Evolutionary conservation across 2,888 invertebrate genomes (phyloP).

Genomic region (Liopterus haemorrhoidalis): DNA sequence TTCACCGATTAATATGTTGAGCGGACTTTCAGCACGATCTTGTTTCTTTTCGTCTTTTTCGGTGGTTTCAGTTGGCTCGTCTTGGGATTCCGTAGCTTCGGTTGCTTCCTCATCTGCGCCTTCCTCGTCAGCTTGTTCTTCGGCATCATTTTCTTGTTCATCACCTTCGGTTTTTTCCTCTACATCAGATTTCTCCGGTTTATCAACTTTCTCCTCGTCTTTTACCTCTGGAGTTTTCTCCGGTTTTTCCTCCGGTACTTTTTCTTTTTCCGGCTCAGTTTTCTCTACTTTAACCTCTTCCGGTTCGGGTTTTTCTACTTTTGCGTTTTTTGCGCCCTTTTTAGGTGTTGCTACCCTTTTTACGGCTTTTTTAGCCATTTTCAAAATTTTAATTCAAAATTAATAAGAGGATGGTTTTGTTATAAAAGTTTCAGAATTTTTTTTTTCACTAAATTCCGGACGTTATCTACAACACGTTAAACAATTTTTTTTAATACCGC

Average conservation of each 20-base stretch:
- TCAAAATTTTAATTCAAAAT: neutral
- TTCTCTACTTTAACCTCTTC: conserved; percentile 36
- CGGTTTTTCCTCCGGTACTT: conserved; percentile 8
- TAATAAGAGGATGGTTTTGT: too few species aligned
- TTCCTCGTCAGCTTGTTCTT: conserved; percentile 25
- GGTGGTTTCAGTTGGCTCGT: conserved; percentile 15
- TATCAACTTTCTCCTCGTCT: conserved; percentile 31
- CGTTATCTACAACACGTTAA: too few species aligned
- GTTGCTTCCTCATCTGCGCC: conserved; percentile 3
- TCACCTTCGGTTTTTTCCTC: conserved; percentile 25
- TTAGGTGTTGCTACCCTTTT: too few species aligned
- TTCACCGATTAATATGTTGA: conserved; percentile 74
- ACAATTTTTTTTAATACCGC: too few species aligned
- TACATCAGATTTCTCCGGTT: conserved; percentile 35
- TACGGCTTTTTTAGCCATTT: neutral
- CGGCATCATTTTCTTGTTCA: conserved; percentile 30
- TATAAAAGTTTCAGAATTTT: too few species aligned
- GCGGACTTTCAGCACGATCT: conserved; percentile 57
- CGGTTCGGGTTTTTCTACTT: conserved; percentile 27
- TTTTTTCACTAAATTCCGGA: too few species aligned
- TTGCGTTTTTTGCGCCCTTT: conserved; percentile 5
- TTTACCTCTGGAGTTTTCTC: conserved; percentile 35
- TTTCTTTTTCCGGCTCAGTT: conserved; percentile 43
- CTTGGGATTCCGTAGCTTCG: neutral
- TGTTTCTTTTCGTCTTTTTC: conserved; percentile 30